Evolutionary conservation across 2,113 vertebrate genomes (phyloP), one percentile per base, ranked within the genome.

Genomic region (Cebidichthys violaceus): DNA sequence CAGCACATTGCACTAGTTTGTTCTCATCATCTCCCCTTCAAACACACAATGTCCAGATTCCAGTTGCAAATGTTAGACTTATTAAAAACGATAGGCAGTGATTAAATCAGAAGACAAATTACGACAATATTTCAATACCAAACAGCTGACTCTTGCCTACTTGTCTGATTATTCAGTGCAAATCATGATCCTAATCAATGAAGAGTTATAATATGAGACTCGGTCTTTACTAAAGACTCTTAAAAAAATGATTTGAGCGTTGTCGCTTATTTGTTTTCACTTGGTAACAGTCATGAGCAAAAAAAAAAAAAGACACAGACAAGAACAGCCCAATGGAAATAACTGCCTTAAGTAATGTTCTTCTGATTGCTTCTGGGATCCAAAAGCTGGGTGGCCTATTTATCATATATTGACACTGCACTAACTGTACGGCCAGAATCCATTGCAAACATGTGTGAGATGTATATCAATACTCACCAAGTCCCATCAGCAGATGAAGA

Each of bases 401-500:
- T 27, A 61, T 52, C 70, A 67, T 54, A 70, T 65, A 76, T 45
- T 27, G 79, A 76, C 4, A 33, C 33, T 33, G 33, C 6, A 6
- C 33, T 33, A 62, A 70, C 83, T 79, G 22, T 70, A 60, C 9
- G 35, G 54, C 17, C 81, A 70, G 61, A 57, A 81, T 82, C 70
- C 15, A 86, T 84, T 66, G 60, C 65, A 52, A 74, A 79, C 71
- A 81, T 66, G 61, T 27, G 27, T 64, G 37, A 45, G 43, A 37
- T 37, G 37, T 37, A 2, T 74, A 57, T 78, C 57, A 70, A 72
- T 67, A 80, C 75, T 77, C 61, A 66, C 7, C 52, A 79, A 85
- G 54, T 71, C 81, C 83, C 74, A 87, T 90, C 84, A 80, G 65
- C 65, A 10, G 81, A 69, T 71, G 50, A 88, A 82, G 80, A 41